These are phyloP conservation scores for Sebastes goodei DNA, from an alignment of 2,797 vertebrate genomes.

Conservation along the genomic window DNA sequence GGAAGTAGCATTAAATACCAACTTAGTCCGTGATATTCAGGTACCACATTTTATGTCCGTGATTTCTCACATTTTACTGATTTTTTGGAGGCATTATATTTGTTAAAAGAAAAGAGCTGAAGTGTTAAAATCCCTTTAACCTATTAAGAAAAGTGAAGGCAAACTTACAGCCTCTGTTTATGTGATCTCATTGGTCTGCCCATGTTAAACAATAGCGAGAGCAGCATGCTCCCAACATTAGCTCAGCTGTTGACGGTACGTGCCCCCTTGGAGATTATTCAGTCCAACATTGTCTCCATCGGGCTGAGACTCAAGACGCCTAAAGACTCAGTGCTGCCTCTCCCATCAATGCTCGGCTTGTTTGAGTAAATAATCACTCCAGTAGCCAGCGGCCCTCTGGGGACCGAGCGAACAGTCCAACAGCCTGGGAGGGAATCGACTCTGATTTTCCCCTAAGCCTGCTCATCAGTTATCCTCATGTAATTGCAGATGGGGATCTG, in stretches of 20 bases:
- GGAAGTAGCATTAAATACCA: background rate
- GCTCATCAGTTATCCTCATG: constrained; percentile 71
- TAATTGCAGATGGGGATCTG: constrained; percentile 66
- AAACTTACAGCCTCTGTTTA: background rate
- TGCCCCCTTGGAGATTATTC: constrained; percentile 42
- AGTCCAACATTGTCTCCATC: constrained; percentile 40
- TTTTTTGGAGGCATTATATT: background rate
- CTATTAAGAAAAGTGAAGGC: background rate
- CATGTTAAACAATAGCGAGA: constrained; percentile 18
- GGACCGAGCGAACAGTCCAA: constrained; percentile 44
- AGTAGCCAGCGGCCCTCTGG: constrained; percentile 50
- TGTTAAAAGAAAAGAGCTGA: background rate
- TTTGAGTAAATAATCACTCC: constrained; percentile 62
- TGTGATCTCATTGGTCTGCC: constrained; percentile 21
- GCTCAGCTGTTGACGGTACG: constrained; percentile 46
- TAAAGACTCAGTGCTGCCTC: constrained; percentile 39
- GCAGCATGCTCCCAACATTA: constrained; percentile 33
- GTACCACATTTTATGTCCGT: background rate
- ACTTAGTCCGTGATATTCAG: background rate
- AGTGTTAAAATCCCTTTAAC: background rate
- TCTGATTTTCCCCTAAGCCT: constrained; percentile 63
- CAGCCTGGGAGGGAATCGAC: constrained; percentile 59
- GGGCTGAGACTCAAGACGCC: constrained; percentile 47
- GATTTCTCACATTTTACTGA: background rate
- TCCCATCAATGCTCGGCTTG: constrained; percentile 63